These are phyloP conservation scores for Leucoptera coffeella DNA, from an alignment of 2,888 invertebrate species.

Conservation along the genomic window DNA sequence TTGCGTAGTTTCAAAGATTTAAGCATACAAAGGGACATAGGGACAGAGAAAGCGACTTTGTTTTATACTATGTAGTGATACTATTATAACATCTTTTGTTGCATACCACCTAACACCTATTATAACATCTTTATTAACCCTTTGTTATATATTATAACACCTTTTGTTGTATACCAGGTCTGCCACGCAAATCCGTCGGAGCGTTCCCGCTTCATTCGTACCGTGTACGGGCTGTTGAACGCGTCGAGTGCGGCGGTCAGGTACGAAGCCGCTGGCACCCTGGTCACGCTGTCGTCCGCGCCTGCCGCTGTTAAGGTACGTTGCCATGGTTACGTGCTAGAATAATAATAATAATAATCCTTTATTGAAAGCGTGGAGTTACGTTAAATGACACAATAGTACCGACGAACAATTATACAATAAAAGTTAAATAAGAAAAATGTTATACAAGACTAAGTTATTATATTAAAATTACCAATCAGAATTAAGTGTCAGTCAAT, in stretches of 20 bases:
- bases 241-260: constrained; percentile 94
- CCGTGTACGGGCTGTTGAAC: constrained; percentile 95
- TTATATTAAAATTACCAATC: too few species aligned
- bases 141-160: too few species aligned
- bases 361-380: not conserved
- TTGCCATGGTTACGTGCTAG: too few species aligned
- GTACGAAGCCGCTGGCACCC: constrained; percentile 97
- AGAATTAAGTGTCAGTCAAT: too few species aligned
- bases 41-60: not conserved
- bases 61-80: not conserved
- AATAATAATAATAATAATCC: not conserved
- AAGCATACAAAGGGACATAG: too few species aligned
- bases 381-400: too few species aligned
- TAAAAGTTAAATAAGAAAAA: too few species aligned
- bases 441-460: too few species aligned
- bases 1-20: too few species aligned
- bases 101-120: too few species aligned
- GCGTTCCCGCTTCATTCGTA: constrained; percentile 93
- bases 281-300: constrained; percentile 94
- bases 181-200: constrained; percentile 96
- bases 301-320: constrained; percentile 89
- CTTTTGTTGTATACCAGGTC: constrained; percentile 65
- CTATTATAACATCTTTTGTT: not conserved
- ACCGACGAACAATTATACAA: too few species aligned
- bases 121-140: too few species aligned